Evolutionary conservation across 2,113 vertebrate species (phyloP), one percentile per base, ranked within the genome.

Genomic region (Phalacrocorax brasilianus): DNA sequence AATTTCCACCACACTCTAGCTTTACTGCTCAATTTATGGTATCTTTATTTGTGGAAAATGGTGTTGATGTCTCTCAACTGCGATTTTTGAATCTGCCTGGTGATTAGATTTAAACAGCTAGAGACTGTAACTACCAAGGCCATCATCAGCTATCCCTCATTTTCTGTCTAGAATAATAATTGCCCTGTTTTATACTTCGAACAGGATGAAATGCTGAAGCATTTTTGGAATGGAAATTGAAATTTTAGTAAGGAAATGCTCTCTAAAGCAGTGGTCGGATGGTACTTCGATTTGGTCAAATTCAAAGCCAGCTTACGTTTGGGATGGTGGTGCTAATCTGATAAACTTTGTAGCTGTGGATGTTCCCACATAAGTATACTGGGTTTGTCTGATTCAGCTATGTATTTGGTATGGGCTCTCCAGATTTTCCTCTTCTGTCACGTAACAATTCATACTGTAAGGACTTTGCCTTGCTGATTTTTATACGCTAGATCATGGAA

Each of bases 81-180:
- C 16, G 44, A 49, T 70, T 85, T 76, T 76, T 76, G 65, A 83
- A 68, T 58, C 66, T 85, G 33, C 67, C 38, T 58, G 58, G 21
- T 65, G 79, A 83, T 92, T 78, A 79, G 35, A 44, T 83, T 79
- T 79, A 79, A 92, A 71, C 24, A 75, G 73, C 38, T 74, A 42
- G 70, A 85, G 52, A 49, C 32, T n/a, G 13, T 73, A 84, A 56
- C 65, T 92, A 81, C 38, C 27, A 68, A 63, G 49, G 62, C 50
- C 66, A 56, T 82, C 27, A 52, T 56, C 38, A 49, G 66, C 49
- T 68, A 75, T 8, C 70, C 20, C 40, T 79, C 21, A 52, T 90
- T 95, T 97, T 94, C 78, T 83, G 30, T 91, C 82, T 93, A 32
- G 66, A 82, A 82, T 52, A 71, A 56, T 81, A 91, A 93, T 93